phyloP scores from a whole-genome alignment of 2,113 vertebrate species.

The Aepyceros melampus region DNA sequence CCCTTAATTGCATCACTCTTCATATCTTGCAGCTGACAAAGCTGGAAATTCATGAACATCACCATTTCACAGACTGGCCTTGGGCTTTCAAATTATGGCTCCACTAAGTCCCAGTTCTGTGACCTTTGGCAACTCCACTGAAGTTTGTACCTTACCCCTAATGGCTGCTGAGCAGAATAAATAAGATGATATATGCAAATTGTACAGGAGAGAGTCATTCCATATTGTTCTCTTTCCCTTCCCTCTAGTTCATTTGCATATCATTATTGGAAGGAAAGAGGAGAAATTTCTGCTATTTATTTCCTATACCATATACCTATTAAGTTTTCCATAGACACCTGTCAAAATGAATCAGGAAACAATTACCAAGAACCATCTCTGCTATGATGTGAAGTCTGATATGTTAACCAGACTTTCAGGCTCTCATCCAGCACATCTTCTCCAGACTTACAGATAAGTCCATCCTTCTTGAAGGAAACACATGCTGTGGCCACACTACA shows the following conservation, averaged over 20 bases:
- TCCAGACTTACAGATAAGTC: background rate
- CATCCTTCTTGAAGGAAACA: background rate
- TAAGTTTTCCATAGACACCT: background rate
- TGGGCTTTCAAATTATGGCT: background rate
- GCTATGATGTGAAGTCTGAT: background rate
- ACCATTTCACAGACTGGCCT: background rate
- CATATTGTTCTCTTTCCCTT: background rate
- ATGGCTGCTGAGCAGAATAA: background rate
- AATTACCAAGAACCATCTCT: background rate
- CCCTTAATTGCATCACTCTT: background rate
- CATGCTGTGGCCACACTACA: rapidly evolving
- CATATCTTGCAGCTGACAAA: background rate
- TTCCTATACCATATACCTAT: background rate
- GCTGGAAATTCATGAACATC: rapidly evolving
- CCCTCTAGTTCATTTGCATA: background rate
- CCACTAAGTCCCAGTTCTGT: background rate
- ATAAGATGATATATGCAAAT: background rate
- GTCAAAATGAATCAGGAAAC: slow-evolving; percentile 39
- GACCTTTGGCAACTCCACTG: background rate
- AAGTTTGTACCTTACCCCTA: background rate
- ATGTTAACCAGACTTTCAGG: background rate
- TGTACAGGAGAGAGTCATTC: background rate
- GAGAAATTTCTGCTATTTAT: background rate
- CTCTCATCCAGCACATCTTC: background rate
- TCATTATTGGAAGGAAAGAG: background rate